A percentile compares a stretch with the other conserved stretches of the same genome.
Evolutionary conservation across 2,888 invertebrate genomes (phyloP).

Genomic region (Axea sp.): DNA sequence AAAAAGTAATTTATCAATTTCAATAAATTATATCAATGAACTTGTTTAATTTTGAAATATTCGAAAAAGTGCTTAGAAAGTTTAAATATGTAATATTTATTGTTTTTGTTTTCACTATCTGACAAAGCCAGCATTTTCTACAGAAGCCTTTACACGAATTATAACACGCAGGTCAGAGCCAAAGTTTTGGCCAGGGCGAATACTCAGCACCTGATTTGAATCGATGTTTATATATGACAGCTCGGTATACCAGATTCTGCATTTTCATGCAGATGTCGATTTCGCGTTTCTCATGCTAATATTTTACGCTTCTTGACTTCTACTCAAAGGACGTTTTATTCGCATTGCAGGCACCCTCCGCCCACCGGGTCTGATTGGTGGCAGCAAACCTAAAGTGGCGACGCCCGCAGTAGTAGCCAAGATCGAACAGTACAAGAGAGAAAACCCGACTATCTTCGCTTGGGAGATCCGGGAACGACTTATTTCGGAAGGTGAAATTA

Average conservation of each 20-base stretch:
- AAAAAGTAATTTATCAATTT: no score
- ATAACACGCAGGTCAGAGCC: no score
- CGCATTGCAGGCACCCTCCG: constrained; percentile 88
- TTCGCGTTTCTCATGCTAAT: constrained; percentile 58
- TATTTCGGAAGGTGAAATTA: constrained; percentile 93
- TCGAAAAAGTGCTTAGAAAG: no score
- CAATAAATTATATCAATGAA: no score
- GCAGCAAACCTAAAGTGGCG: constrained; percentile 98
- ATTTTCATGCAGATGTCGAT: constrained; percentile 52
- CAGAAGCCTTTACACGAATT: no score
- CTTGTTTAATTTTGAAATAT: no score
- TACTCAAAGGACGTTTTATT: constrained; percentile 64
- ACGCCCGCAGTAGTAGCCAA: constrained; percentile 98
- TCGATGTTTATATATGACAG: constrained; percentile 19
- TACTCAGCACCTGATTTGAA: no score
- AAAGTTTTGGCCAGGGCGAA: no score
- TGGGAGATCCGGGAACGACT: constrained; percentile 99
- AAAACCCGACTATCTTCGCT: constrained; percentile 98
- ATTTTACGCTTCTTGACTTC: constrained; percentile 61
- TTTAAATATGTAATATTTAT: no score
- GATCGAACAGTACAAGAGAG: constrained; percentile 98
- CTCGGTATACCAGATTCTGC: constrained; percentile 9
- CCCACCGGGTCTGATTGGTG: constrained; percentile 94
- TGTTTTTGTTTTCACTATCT: no score
- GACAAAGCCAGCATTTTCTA: no score